phyloP scores from a whole-genome alignment of 23 tunicate genomes.

The Halocynthia roretzi region DNA sequence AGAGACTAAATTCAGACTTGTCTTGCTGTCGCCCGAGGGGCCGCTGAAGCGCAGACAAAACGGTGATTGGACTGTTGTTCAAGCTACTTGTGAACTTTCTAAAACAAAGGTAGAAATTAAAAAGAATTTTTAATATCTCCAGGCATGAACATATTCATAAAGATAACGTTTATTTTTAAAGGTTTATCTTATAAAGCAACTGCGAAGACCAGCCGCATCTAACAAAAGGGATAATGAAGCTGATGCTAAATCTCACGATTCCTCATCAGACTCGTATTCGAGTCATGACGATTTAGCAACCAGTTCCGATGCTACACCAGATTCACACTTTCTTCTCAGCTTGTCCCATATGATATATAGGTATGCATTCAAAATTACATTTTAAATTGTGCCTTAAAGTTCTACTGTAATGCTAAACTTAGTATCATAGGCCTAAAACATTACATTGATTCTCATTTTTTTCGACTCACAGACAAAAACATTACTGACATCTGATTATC shows the following conservation, averaged over 20 bases:
- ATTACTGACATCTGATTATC: too few relatives aligned
- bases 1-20: conserved; percentile 43
- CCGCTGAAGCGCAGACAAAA: conserved; percentile 39
- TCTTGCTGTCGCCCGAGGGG: conserved; percentile 62
- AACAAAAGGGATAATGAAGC: neutral
- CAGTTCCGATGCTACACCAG: conserved; percentile 27
- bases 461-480: too few relatives aligned
- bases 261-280: neutral
- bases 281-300: conserved; percentile 40
- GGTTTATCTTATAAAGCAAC: conserved; percentile 22
- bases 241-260: neutral
- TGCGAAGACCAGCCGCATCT: neutral
- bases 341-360: conserved; percentile 74
- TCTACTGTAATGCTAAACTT: too few relatives aligned
- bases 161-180: neutral
- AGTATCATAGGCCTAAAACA: too few relatives aligned
- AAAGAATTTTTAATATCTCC: neutral
- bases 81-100: conserved; percentile 44
- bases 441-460: too few relatives aligned
- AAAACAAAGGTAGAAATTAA: conserved; percentile 58
- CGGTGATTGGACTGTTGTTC: conserved; percentile 66
- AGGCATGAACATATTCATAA: too few relatives aligned
- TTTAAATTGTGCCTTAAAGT: too few relatives aligned
- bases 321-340: conserved; percentile 75
- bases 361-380: neutral